These are phyloP conservation scores for Halcyon smyrnensis DNA, from an alignment of 2,797 vertebrate genomes.

Conservation along the genomic window DNA sequence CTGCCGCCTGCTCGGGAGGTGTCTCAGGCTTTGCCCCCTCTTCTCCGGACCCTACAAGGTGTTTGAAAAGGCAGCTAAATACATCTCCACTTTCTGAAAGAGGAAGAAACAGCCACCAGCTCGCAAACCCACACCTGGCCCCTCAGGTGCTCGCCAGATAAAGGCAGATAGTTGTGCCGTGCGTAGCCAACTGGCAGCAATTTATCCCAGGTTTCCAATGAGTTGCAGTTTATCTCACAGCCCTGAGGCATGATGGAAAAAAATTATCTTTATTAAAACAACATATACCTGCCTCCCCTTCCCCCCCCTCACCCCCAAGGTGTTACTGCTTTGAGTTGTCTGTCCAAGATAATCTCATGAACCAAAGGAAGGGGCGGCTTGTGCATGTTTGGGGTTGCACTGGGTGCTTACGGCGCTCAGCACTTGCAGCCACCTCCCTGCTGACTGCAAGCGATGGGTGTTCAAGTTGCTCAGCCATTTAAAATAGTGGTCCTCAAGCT, in stretches of 20 bases:
- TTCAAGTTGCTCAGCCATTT: neutral
- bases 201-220: neutral
- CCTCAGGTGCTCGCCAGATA: fast-evolving
- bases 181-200: fast-evolving
- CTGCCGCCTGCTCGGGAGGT: conserved; percentile 70
- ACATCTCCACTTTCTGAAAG: neutral
- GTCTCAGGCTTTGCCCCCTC: conserved; percentile 18
- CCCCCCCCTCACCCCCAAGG: neutral
- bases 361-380: neutral
- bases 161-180: neutral
- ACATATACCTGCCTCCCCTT: neutral
- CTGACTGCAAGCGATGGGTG: fast-evolving
- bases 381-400: neutral
- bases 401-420: neutral
- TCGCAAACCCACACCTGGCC: fast-evolving
- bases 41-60: conserved; percentile 65
- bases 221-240: neutral
- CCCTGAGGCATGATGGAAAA: neutral
- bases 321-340: fast-evolving
- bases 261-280: neutral
- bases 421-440: neutral
- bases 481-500: neutral
- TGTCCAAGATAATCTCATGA: neutral
- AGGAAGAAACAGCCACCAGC: neutral
- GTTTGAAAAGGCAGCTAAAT: neutral